phyloP scores from a whole-genome alignment of 1,140 invertebrate genomes.

The Daktulosphaira vitifoliae region DNA sequence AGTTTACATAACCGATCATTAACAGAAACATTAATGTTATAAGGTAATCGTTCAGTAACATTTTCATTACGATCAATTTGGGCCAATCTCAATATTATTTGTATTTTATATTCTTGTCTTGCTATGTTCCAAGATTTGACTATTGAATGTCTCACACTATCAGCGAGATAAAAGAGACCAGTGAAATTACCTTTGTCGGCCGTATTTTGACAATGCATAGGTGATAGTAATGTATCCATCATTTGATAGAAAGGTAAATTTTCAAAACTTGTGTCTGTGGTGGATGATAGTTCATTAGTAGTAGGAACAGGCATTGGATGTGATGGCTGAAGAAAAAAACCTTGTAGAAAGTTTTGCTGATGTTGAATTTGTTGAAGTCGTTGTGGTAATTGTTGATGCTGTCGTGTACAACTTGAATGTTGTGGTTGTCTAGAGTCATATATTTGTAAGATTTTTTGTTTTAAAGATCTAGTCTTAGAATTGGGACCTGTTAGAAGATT shows the following conservation, averaged over 20 bases:
- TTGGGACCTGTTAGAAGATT: not conserved
- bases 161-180: constrained; percentile 11
- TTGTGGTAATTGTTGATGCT: not conserved
- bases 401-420: not conserved
- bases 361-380: not conserved
- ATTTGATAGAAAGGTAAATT: constrained; percentile 8
- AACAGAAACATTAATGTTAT: constrained; percentile 8
- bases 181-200: not conserved
- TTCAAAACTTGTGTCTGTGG: not conserved
- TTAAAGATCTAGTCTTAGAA: constrained; percentile 2
- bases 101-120: constrained; percentile 26
- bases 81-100: constrained; percentile 17
- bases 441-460: constrained; percentile 10
- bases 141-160: constrained; percentile 11
- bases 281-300: not conserved
- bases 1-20: constrained; percentile 17
- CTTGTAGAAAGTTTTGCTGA: not conserved
- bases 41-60: constrained; percentile 17
- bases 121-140: constrained; percentile 18
- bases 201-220: not conserved
- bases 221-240: not conserved
- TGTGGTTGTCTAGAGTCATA: constrained; percentile 1
- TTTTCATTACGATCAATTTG: constrained; percentile 8
- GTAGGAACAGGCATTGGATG: not conserved
- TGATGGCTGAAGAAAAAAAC: not conserved